Base-by-base conservation (phyloP, 92 coral and sea anemone genomes). In the Epizoanthus fatuus region DNA sequence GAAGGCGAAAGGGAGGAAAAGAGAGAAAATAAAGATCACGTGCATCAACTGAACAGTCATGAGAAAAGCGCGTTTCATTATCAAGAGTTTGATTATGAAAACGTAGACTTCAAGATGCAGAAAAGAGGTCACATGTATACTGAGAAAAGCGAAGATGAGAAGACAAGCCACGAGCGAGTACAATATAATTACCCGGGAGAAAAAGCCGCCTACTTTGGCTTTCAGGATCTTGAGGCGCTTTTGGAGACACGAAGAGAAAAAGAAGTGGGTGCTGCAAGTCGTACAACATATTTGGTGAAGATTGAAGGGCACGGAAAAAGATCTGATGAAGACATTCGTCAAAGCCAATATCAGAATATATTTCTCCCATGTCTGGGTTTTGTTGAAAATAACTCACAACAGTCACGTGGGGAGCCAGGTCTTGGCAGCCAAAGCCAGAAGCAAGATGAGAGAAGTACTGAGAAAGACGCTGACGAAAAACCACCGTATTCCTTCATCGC, bases 401-500 rank as follows among this genome's bases (percentile, higher is more conserved):
- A 54, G n/a, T 22, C 11, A 25, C 13, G 38, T 22, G 13, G 56
- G 32, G 13, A 53, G 38, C 7, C 70, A 32, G 35, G 17, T 6
- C 12, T 0, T 22, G n/a, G 13, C 70, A 54, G 39, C 29, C 8
- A 22, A 14, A 25, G 15, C 64, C 7, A 25, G 44, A 32, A 17
- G 15, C 79, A 52, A 17, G 25, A 7, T 14, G 10, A 11, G 19
- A 54, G 64, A 7, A 5, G 9, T 25, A 8, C 13, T 12, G 64
- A 32, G 14, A 14, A n/a, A 5, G 54, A 53, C 8, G 35, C 14
- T 9, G 35, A 53, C 3, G 37, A 20, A 44, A 74, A 74, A 44
- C 79, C 79, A 19, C 37, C 64, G 64, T 54, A 74, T 15, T 74
- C 79, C 45, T 74, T 53, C 65, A 54, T 74, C 56, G 79, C 79